Conservation (phyloP, 1,140 invertebrate species). For the Phymorhynchus buccinoides region DNA sequence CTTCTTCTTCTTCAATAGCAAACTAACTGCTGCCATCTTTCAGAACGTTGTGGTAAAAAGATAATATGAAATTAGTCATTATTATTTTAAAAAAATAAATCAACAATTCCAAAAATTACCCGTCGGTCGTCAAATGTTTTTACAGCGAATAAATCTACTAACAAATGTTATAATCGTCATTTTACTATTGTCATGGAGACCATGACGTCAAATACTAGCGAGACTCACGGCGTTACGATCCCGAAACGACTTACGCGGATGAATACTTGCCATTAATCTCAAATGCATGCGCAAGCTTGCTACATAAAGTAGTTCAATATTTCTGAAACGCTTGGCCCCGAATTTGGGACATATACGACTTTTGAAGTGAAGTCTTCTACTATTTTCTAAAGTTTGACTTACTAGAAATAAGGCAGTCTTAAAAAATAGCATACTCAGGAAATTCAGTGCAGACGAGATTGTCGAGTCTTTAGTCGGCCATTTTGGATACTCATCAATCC, state of each 20-base stretch:
- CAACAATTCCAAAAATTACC: too few species aligned
- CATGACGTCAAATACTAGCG: slow-evolving; percentile 53
- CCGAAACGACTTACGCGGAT: slow-evolving; percentile 13
- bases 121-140: too few species aligned
- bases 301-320: neutral
- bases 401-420: neutral
- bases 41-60: neutral
- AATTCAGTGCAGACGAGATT: neutral
- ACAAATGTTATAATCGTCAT: neutral
- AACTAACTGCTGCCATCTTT: too few species aligned
- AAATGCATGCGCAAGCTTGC: neutral
- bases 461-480: slow-evolving; percentile 41
- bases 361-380: too few species aligned
- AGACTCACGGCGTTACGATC: slow-evolving; percentile 4
- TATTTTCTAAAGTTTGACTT: neutral
- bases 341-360: neutral
- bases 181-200: slow-evolving; percentile 50
- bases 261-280: neutral
- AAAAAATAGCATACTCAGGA: neutral
- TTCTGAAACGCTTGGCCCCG: neutral
- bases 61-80: neutral
- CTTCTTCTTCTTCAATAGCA: too few species aligned
- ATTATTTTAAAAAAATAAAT: too few species aligned
- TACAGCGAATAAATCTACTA: too few species aligned
- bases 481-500: slow-evolving; percentile 50